Conservation (phyloP, 2,797 vertebrate species). For the Cyclura pinguis region DNA sequence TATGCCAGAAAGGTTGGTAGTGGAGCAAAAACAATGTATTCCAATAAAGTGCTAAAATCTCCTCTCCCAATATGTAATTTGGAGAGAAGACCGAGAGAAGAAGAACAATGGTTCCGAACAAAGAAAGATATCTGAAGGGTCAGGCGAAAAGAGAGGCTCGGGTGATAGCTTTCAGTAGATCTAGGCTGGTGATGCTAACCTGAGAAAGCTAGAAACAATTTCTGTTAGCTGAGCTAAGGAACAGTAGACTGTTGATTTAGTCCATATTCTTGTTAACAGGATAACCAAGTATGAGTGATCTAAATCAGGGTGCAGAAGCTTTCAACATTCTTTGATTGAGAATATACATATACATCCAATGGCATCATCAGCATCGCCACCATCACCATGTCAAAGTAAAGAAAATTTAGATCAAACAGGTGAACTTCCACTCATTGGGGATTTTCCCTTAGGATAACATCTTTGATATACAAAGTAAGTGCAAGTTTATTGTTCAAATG, state of each 20-base stretch:
- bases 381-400: not conserved
- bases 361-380: no score
- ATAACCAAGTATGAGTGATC: not conserved
- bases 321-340: not conserved
- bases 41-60: not conserved
- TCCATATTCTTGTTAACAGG: not conserved
- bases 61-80: not conserved
- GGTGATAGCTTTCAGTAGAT: no score
- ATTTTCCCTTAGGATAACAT: not conserved
- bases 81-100: not conserved
- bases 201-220: no score
- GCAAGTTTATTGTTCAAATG: conserved; percentile 16
- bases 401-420: not conserved
- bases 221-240: no score
- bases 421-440: not conserved
- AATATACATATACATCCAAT: not conserved
- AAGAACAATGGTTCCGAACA: no score
- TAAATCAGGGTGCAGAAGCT: not conserved
- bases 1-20: not conserved
- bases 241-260: not conserved
- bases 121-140: no score
- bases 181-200: no score
- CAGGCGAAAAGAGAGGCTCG: no score
- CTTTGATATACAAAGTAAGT: not conserved
- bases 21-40: not conserved